These are phyloP conservation scores for Drosophila athabasca DNA, from an alignment of 1,140 invertebrate genomes.

Conservation along the genomic window DNA sequence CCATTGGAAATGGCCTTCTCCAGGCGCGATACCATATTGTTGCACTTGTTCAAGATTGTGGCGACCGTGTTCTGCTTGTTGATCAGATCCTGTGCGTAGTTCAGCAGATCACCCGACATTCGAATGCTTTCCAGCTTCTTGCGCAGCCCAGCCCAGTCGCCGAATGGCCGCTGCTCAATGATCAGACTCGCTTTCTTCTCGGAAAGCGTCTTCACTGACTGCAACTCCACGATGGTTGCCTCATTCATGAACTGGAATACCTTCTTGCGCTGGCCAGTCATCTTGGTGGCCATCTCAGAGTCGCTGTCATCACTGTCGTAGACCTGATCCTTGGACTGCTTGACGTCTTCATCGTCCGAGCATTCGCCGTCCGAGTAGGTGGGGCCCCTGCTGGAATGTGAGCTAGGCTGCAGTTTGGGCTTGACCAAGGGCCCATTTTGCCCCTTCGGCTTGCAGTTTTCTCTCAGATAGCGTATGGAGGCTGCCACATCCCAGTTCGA, in stretches of 20 bases:
- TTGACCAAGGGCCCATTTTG: constrained; percentile 40
- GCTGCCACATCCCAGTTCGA: constrained; percentile 75
- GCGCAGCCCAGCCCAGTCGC: constrained; percentile 89
- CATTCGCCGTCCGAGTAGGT: constrained; percentile 71
- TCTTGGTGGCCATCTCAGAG: constrained; percentile 87
- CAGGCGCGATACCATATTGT: constrained; percentile 88
- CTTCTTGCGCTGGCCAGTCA: constrained; percentile 88
- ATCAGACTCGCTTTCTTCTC: constrained; percentile 90
- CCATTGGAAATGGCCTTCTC: constrained; percentile 90
- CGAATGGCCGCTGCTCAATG: constrained; percentile 88
- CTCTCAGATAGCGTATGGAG: constrained; percentile 64
- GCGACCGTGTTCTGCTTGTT: constrained; percentile 88
- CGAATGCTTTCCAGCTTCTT: constrained; percentile 89
- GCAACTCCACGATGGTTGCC: constrained; percentile 87
- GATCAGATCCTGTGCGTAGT: constrained; percentile 89
- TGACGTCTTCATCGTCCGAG: constrained; percentile 68
- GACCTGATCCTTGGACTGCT: constrained; percentile 72
- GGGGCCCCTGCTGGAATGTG: constrained; percentile 58
- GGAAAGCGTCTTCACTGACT: constrained; percentile 88
- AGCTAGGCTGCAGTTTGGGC: constrained; percentile 46
- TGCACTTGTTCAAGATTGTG: constrained; percentile 90
- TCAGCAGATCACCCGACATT: constrained; percentile 88
- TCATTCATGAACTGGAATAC: constrained; percentile 91
- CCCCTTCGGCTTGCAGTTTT: constrained; percentile 63
- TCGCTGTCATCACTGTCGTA: constrained; percentile 89